A percentile compares a stretch with the other conserved stretches of the same genome.
Evolutionary conservation across 1,140 invertebrate species (phyloP).

Genomic region (Eurosta solidaginis): DNA sequence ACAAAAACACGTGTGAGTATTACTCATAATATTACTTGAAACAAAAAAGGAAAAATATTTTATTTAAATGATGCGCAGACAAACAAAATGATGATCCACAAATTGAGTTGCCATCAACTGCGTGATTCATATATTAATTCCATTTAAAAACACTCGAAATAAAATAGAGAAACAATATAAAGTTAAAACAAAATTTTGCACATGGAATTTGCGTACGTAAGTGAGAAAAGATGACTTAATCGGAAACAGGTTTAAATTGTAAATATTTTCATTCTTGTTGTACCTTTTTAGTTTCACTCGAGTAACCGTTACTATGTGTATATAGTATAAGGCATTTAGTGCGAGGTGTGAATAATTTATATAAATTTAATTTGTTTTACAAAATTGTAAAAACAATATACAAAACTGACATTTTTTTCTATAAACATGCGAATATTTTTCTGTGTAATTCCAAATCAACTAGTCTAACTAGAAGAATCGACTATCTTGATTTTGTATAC

Average conservation of each 20-base stretch:
- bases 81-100: background rate
- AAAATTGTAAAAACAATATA: background rate
- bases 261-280: background rate
- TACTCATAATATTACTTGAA: background rate
- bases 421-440: too few species aligned
- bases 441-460: too few species aligned
- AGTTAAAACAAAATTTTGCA: background rate
- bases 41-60: background rate
- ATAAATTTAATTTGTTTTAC: background rate
- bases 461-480: too few species aligned
- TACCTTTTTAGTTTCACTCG: background rate
- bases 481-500: too few species aligned
- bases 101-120: background rate
- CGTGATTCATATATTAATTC: background rate
- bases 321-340: background rate
- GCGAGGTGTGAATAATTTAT: background rate
- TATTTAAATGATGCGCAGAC: background rate
- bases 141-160: too few species aligned
- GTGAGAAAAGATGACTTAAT: constrained; percentile 27
- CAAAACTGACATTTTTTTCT: too few species aligned
- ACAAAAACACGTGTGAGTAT: background rate
- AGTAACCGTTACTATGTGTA: background rate
- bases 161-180: background rate
- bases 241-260: constrained; percentile 15
- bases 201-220: constrained; percentile 17